A percentile compares a stretch with the other conserved stretches of the same genome.
These are phyloP conservation scores for Mastomys natalensis DNA, from an alignment of 2,113 vertebrate species.

Conservation along the genomic window DNA sequence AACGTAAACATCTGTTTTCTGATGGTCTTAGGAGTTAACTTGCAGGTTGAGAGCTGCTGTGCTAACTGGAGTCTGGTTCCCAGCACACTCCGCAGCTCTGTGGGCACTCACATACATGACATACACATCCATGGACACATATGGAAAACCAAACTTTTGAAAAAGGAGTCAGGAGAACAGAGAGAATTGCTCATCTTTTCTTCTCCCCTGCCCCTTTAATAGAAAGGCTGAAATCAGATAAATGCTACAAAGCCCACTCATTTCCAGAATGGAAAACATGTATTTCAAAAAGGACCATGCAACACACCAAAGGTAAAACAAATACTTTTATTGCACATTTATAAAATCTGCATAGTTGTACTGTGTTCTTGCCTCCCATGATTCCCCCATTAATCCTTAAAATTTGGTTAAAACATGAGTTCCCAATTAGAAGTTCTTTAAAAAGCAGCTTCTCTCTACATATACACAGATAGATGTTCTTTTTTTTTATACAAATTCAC, in stretches of 20 bases:
- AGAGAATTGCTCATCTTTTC: neutral
- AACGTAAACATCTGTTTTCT: neutral
- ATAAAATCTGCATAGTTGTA: constrained; percentile 85
- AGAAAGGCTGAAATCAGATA: constrained; percentile 14
- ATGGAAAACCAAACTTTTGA: neutral
- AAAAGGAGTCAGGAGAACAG: neutral
- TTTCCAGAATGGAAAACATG: neutral
- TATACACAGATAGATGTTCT: constrained; percentile 67
- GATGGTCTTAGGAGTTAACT: neutral
- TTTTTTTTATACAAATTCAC: constrained; percentile 75
- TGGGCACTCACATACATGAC: neutral
- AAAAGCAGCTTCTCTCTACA: constrained; percentile 69
- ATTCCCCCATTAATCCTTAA: constrained; percentile 39
- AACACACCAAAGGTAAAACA: constrained; percentile 84
- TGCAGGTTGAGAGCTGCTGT: neutral
- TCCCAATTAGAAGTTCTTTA: constrained; percentile 52
- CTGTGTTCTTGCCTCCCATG: constrained; percentile 41
- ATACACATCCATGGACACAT: neutral
- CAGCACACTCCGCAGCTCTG: neutral
- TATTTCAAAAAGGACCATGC: constrained; percentile 14
- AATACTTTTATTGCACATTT: constrained; percentile 90
- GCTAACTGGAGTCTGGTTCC: neutral
- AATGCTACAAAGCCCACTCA: neutral
- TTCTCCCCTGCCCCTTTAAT: neutral
- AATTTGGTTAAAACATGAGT: constrained; percentile 64